These are phyloP conservation scores for Bucco capensis DNA, from an alignment of 2,113 vertebrate species.

Conservation along the genomic window DNA sequence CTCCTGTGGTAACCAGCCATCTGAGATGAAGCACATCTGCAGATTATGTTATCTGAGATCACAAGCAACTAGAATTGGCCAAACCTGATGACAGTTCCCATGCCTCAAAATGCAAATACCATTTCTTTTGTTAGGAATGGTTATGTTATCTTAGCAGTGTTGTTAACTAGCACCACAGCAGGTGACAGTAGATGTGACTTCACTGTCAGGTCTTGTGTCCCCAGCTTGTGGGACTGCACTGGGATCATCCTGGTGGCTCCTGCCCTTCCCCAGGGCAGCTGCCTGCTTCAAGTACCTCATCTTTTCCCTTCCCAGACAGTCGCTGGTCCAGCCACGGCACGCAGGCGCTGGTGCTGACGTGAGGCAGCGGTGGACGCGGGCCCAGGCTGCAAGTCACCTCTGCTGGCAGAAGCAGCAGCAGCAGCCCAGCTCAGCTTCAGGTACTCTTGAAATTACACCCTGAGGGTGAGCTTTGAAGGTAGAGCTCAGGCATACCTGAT, in stretches of 20 bases:
- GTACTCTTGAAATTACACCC: background rate
- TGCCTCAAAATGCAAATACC: background rate
- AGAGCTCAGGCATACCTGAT: background rate
- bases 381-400: background rate
- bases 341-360: background rate
- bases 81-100: background rate
- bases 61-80: background rate
- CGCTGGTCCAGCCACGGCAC: rapidly evolving
- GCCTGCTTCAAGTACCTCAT: background rate
- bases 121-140: rapidly evolving
- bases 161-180: rapidly evolving
- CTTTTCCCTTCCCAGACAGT: background rate
- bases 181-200: rapidly evolving
- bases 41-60: background rate
- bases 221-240: background rate
- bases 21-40: background rate
- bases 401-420: background rate
- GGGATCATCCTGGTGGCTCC: no score
- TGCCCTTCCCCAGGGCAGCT: background rate
- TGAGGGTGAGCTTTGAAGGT: background rate
- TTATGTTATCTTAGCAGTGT: rapidly evolving
- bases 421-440: background rate
- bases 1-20: background rate
- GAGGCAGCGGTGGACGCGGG: background rate
- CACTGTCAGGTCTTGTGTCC: background rate